Evolutionary conservation across 2,888 invertebrate species (phyloP), one percentile per base, ranked within the genome.

Genomic region (Stenodema calcarata): DNA sequence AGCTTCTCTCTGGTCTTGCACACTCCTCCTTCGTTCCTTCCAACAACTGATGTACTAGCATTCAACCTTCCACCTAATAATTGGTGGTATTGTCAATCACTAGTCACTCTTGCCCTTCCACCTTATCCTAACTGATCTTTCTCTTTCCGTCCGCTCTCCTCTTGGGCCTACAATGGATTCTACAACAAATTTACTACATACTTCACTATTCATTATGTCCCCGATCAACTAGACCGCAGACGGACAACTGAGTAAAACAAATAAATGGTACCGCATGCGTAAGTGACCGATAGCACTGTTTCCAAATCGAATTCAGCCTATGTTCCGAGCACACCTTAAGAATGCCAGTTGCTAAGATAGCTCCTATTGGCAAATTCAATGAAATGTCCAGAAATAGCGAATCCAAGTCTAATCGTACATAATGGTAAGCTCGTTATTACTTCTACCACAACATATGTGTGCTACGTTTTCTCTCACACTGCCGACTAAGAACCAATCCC

Each of bases 1-100:
- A 47, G 54, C 54, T 35, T 14, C 27, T 73, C 41, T 27, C 27
- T 73, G 42, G 83, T 84, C 83, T 84, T 28, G 83, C 73, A 70
- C 73, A 44, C 28, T 42, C 47, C 28, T 75, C 76, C 50, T 50
- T 12, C 62, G 44, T n/a, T 44, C 76, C 76, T 12, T 76, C 30
- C 16, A 80, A 54, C 80, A 47, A 30, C 82, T 82, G 82, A 82
- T 82, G 69, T 82, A 82, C 82, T 82, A 82, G 82, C 82, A 16
- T 42, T 82, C 82, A 70, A 86, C 69, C 70, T 69, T 70, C 47
- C 86, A 80, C 75, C 80, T 87, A 87, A 87, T 88, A 88, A 88
- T 88, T 88, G 88, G 88, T 35, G 62, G 88, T 88, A 88, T 88
- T 88, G 88, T 88, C 88, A 88, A 86, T 88, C 88, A 88, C 82